Base-by-base conservation (phyloP, 2,888 invertebrate genomes). In the Leucoptera coffeella region DNA sequence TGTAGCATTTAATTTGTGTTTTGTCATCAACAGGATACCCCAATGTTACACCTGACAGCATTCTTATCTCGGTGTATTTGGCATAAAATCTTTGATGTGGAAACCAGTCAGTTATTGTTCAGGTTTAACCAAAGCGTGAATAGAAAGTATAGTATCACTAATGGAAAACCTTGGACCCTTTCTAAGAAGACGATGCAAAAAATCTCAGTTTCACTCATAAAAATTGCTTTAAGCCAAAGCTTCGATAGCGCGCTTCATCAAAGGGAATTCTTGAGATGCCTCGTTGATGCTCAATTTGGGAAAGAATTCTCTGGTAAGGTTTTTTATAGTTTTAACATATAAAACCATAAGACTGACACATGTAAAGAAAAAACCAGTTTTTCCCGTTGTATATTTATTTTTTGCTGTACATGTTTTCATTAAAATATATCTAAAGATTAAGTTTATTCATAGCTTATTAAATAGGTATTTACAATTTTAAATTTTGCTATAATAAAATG, bases 1-100 rank as follows among this genome's bases (percentile, higher is more conserved):
- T n/a, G n/a, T n/a, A n/a, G n/a, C n/a, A n/a, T n/a, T n/a, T n/a
- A n/a, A n/a, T n/a, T n/a, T n/a, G n/a, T n/a, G n/a, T n/a, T n/a
- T n/a, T n/a, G n/a, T n/a, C n/a, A n/a, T n/a, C n/a, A n/a, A 7
- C 41, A 85, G 84, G 75, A 81, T 12, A 80, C 76, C 47, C 77
- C 81, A 0, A 50, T 86, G 7, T 62, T 65, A 4, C 41, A 67
- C 21, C 60, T 82, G 1, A 75, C 75, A 12, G 64, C 74, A 11
- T 82, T 80, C 39, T 57, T 82, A 0, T 52, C 69, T 25, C 61
- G 74, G 30, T 74, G 76, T 19, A 53, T 67, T 15, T 54, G 60
- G 7, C 47, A 60, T 25, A 58, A 56, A 17, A 49, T 52, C 13
- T 77, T 77, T 31, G 67, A 67, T 25, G 47, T 54, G 1, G 65